Evolutionary conservation across 2,797 vertebrate species (phyloP).

Genomic region (Helostoma temminkii): DNA sequence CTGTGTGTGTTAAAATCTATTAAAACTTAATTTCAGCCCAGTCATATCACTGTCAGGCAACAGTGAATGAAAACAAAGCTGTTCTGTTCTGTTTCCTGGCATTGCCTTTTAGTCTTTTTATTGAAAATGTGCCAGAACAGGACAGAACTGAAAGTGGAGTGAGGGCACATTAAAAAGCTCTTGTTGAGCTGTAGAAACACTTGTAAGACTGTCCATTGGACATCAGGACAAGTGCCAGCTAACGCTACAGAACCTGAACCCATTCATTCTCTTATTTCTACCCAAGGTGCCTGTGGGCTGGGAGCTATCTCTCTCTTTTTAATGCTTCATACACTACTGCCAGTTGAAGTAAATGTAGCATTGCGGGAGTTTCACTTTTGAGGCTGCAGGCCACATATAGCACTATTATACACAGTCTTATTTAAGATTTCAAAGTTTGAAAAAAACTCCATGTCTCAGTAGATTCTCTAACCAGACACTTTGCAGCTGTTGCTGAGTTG

Average conservation of each 20-base stretch:
- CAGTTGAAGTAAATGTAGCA: slow-evolving; percentile 32
- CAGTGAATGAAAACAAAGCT: slow-evolving; percentile 66
- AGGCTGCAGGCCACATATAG: slow-evolving; percentile 28
- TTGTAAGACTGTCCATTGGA: slow-evolving; percentile 61
- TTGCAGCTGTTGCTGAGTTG: slow-evolving; percentile 70
- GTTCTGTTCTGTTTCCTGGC: slow-evolving; percentile 66
- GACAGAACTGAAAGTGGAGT: slow-evolving; percentile 60
- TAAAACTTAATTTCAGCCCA: slow-evolving; percentile 58
- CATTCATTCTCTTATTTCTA: slow-evolving; percentile 70
- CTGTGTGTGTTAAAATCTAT: slow-evolving; percentile 21
- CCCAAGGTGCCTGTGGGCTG: slow-evolving; percentile 49
- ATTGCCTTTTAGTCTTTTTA: slow-evolving; percentile 50
- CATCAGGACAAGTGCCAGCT: slow-evolving; percentile 55
- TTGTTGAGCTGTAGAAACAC: slow-evolving; percentile 53
- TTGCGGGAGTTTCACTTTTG: slow-evolving; percentile 15
- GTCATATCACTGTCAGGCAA: slow-evolving; percentile 61
- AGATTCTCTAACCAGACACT: slow-evolving; percentile 53
- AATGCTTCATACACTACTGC: slow-evolving; percentile 61
- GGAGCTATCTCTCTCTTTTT: slow-evolving; percentile 63
- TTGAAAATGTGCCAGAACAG: slow-evolving; percentile 64
- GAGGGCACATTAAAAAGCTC: slow-evolving; percentile 57
- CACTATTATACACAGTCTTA: slow-evolving; percentile 27
- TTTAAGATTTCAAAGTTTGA: slow-evolving; percentile 25
- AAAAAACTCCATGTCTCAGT: slow-evolving; percentile 44
- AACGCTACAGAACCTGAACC: slow-evolving; percentile 41